Conservation (phyloP, 2,797 vertebrate species). For the Myotis vivesi region DNA sequence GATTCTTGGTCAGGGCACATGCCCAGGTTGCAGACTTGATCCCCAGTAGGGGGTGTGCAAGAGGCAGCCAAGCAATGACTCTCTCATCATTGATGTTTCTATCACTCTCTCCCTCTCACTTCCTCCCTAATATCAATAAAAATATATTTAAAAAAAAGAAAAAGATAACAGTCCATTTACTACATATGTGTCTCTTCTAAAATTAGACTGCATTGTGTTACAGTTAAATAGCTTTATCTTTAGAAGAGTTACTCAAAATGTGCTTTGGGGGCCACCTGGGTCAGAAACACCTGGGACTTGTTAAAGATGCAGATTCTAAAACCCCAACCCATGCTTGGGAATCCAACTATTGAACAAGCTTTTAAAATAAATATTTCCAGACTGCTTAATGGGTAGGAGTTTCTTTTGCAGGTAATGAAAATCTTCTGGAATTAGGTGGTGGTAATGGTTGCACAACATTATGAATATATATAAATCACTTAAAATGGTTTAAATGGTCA, state of each 20-base stretch:
- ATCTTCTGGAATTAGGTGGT: background rate
- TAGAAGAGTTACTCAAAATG: background rate
- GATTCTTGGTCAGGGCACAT: too few relatives aligned
- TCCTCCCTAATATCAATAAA: too few relatives aligned
- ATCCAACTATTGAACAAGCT: background rate
- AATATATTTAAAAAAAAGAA: too few relatives aligned
- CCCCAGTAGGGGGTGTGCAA: too few relatives aligned
- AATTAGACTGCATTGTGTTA: background rate
- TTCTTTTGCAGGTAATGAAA: background rate
- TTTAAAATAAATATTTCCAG: conserved; percentile 3
- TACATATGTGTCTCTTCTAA: background rate
- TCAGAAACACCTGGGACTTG: background rate
- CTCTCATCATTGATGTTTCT: too few relatives aligned
- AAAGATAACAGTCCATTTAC: background rate
- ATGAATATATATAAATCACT: background rate
- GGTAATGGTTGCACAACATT: background rate
- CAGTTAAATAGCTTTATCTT: conserved; percentile 6
- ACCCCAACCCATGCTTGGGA: background rate
- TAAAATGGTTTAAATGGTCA: background rate
- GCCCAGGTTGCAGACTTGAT: too few relatives aligned
- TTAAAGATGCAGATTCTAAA: background rate
- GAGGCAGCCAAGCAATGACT: too few relatives aligned
- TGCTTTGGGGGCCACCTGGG: background rate
- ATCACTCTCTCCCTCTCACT: too few relatives aligned
- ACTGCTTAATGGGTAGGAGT: background rate